Percentiles rank a stretch among this genome's conserved stretches.
Conservation (phyloP, 2,888 invertebrate species). For the Amblyteles armatorius region DNA sequence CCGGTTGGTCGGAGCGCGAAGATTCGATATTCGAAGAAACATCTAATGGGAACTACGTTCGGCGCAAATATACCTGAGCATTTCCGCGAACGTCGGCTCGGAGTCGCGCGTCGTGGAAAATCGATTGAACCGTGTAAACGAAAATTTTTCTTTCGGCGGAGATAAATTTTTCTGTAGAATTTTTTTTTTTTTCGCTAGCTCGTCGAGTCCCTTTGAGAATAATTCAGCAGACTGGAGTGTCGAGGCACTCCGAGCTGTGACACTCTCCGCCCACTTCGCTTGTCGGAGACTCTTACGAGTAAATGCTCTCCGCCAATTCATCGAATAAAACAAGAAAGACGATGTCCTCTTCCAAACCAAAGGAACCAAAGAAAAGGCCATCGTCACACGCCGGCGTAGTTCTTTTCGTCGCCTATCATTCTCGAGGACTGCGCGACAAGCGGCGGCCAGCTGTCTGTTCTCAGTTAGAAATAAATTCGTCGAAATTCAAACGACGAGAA, state of each 20-base stretch:
- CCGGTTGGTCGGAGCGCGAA: not conserved
- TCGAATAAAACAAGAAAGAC: constrained; percentile 12
- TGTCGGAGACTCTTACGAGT: not conserved
- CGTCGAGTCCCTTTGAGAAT: constrained; percentile 4
- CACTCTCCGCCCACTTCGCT: not conserved
- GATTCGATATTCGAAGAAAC: not conserved
- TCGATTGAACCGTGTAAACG: not conserved
- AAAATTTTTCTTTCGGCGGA: not conserved
- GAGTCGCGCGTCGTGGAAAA: not conserved
- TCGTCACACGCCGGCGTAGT: not conserved
- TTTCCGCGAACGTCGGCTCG: not conserved
- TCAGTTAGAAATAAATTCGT: constrained; percentile 2
- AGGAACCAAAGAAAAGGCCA: not conserved
- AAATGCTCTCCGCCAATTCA: not conserved
- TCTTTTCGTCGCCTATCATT: not conserved
- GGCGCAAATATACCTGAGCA: not conserved
- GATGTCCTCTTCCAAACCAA: too few species aligned
- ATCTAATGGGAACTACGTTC: not conserved
- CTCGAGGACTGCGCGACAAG: not conserved
- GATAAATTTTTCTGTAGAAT: not conserved
- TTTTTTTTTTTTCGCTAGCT: not conserved
- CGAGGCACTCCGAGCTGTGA: not conserved
- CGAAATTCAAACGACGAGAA: constrained; percentile 6
- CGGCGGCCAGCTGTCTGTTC: not conserved
- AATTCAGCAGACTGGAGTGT: constrained; percentile 21